Base-by-base conservation (phyloP, 2,797 vertebrate genomes). In the Chloroceryle amazona region DNA sequence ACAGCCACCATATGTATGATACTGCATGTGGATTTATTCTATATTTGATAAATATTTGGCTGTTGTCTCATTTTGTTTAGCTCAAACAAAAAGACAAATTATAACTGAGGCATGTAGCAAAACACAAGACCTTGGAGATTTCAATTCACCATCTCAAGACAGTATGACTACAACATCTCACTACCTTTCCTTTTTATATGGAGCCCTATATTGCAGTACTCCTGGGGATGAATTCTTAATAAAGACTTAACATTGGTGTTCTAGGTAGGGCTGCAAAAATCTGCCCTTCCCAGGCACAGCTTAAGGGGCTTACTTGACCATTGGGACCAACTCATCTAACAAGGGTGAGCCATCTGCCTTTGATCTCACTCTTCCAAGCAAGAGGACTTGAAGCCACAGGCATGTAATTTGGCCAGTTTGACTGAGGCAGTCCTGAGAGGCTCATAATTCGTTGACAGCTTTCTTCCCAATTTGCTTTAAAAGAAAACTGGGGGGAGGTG, bases 301-400 rank as follows among this genome's bases (percentile, higher is more conserved):
- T 84, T 72, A 52, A 88, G 68, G 47, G 19, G 6, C 13, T 75
- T 72, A 31, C 17, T 51, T 62, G 70, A 55, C 55, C 44, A 22
- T 8, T 55, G 52, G 23, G 61, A 57, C 52, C 23, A 86, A 15
- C 14, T 42, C n/a, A 25, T 84, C 42, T 73, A 57, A 71, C 19
- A 67, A 44, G 41, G 20, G 39, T 41, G 35, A 81, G 8, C 9
- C 20, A 22, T 49, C 70, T 86, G 46, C 19, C 85, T 86, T 75
- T 52, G 44, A 74, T 82, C 51, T 88, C n/a, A 60, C 15, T 67
- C 90, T 93, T 78, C 51, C 71, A 80, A 89, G 37, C 21, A 73
- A 76, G 55, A 89, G 37, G 35, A 33, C 20, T 13, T 62, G 58
- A 93, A 90, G 31, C 19, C 72, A 96, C 49, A 78, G 62, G 35